Evolutionary conservation across 2,888 invertebrate genomes (phyloP).

Genomic region (Phortica magna): DNA sequence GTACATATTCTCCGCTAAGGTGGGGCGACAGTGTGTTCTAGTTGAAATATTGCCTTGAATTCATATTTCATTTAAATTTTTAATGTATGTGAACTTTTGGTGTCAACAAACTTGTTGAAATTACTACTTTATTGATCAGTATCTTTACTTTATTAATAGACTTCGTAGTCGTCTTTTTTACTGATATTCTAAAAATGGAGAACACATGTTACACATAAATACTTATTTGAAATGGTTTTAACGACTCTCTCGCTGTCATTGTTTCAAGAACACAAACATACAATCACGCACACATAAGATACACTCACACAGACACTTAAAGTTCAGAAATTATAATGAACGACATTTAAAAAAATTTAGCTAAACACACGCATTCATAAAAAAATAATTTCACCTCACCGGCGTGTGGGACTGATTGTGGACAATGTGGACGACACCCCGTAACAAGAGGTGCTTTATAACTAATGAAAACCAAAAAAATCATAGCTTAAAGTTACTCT

Average conservation of each 20-base stretch:
- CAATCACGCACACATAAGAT: conserved; percentile 25
- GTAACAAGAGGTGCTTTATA: not conserved
- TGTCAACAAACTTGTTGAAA: too few species aligned
- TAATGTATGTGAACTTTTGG: too few species aligned
- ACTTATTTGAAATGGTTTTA: too few species aligned
- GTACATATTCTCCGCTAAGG: not conserved
- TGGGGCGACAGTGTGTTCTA: not conserved
- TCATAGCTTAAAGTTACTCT: conserved; percentile 61
- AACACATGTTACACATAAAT: too few species aligned
- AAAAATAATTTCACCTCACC: conserved; percentile 62
- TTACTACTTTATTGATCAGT: too few species aligned
- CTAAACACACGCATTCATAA: conserved; percentile 72
- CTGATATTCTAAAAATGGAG: too few species aligned
- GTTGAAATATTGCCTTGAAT: too few species aligned
- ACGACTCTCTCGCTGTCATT: too few species aligned
- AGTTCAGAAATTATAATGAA: conserved; percentile 57
- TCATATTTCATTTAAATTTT: too few species aligned
- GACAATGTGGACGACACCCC: not conserved
- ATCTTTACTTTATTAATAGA: too few species aligned
- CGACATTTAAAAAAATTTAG: conserved; percentile 71
- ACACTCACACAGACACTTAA: conserved; percentile 26
- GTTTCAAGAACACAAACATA: conserved; percentile 40
- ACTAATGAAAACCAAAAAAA: conserved; percentile 31
- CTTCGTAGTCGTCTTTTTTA: too few species aligned
- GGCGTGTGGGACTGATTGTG: conserved; percentile 13